Evolutionary conservation across 2,797 vertebrate genomes (phyloP).

Genomic region (Melanotaenia boesemani): DNA sequence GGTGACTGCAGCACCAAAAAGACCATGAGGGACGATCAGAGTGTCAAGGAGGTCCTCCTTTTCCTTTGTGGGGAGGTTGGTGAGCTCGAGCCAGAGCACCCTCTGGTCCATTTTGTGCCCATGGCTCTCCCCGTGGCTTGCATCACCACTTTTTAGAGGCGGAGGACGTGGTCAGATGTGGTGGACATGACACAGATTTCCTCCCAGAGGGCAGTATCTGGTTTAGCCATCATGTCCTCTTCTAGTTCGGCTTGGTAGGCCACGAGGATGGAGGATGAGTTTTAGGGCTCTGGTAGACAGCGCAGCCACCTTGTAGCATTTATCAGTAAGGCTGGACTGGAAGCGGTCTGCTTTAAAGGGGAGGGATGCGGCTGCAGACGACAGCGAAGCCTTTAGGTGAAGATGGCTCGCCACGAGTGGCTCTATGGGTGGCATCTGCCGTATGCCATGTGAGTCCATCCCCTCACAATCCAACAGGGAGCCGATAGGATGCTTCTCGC

Average conservation of each 20-base stretch:
- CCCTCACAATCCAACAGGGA: background rate
- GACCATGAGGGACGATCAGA: too few species aligned
- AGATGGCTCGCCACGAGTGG: background rate
- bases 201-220: background rate
- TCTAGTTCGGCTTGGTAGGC: background rate
- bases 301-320: background rate
- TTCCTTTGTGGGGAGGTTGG: too few species aligned
- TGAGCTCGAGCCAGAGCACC: too few species aligned
- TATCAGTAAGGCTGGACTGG: background rate
- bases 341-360: background rate
- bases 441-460: background rate
- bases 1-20: too few species aligned
- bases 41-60: too few species aligned
- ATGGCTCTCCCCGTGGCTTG: background rate
- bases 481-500: background rate
- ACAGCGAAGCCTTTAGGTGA: background rate
- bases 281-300: background rate
- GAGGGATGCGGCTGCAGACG: background rate
- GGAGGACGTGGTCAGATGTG: background rate
- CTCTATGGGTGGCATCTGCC: background rate
- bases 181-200: background rate
- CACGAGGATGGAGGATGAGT: background rate
- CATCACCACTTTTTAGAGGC: background rate
- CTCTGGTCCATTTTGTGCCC: too few species aligned
- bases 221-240: conserved; percentile 7